Base-by-base conservation (phyloP, 2,113 vertebrate species). In the Hemibagrus wyckioides region DNA sequence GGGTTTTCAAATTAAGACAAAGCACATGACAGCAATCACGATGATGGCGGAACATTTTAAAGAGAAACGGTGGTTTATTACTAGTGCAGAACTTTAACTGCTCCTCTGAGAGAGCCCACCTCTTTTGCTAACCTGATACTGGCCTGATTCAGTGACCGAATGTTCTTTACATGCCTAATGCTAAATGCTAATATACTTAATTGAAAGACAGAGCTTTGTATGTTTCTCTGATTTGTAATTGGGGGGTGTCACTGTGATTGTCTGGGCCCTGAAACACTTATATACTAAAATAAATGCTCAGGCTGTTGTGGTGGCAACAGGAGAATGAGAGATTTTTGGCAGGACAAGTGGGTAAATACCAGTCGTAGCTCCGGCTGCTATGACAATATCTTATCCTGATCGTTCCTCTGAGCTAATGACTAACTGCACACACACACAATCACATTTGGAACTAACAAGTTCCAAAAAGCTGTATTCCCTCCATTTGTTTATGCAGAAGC, bases 361-460 rank as follows among this genome's bases (percentile, higher is more conserved):
- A 96, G 95, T 96, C 94, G 94, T 94, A 93, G 93, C 93, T 95
- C 95, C 94, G 95, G 95, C 95, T 96, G 95, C 92, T 95, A 95
- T 94, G 94, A 96, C 94, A 95, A 95, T 95, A 95, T 95, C 95
- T 93, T 91, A 94, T 93, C 94, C 76, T 94, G 92, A 94, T 90
- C 92, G n/a, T 33, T 82, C 90, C 92, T 92, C 91, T 90, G 93
- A 92, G 88, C 89, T 89, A 86, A 92, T 88, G 82, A 59, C 8
- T 92, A 69, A 82, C 87, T 65, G 91, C 90, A 91, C 93, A 59
- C 71, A 87, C 79, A 86, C 39, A 71, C 48, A 86, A 59, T 59
- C 77, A 50, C 86, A 61, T 61, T 85, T 87, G 77, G 85, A 82
- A 85, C 50, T 30, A 76, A 36, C 77, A 39, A n/a, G 54, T 56